Percentiles rank a stretch among this genome's conserved stretches.
Conservation (phyloP, 2,113 vertebrate genomes). For the Crotophaga sulcirostris region DNA sequence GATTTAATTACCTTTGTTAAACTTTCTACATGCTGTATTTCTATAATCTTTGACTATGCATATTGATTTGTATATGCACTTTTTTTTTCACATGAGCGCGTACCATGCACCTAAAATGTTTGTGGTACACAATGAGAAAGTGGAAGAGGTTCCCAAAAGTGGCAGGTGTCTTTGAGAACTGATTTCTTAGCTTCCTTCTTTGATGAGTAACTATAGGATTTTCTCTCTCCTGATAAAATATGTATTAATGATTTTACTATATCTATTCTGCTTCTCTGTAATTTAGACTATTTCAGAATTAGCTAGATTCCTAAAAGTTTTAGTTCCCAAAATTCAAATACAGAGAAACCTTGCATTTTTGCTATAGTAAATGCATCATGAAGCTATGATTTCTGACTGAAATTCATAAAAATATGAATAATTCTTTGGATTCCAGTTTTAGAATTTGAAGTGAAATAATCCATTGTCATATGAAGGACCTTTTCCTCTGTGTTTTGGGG, state of each 20-base stretch:
- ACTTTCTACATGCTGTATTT: background rate
- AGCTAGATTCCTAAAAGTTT: background rate
- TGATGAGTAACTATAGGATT: background rate
- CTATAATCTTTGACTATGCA: background rate
- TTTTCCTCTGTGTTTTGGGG: background rate
- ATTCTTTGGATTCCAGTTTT: background rate
- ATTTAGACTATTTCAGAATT: background rate
- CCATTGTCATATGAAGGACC: background rate
- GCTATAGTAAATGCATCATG: background rate
- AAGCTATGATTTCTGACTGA: background rate
- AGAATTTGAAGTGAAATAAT: background rate
- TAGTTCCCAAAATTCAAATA: background rate
- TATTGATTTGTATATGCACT: background rate
- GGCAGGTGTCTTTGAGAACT: background rate
- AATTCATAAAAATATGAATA: background rate
- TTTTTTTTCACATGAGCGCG: background rate
- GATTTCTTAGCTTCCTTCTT: background rate
- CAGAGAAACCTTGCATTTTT: background rate
- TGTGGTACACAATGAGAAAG: background rate
- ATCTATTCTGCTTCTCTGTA: background rate
- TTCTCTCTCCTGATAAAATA: background rate
- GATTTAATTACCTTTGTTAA: background rate
- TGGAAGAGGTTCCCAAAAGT: accelerated
- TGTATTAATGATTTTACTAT: accelerated
- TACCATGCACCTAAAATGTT: background rate